A percentile compares a stretch with the other conserved stretches of the same genome.
phyloP scores from a whole-genome alignment of 1,140 invertebrate species.

The Centruroides sculpturatus region DNA sequence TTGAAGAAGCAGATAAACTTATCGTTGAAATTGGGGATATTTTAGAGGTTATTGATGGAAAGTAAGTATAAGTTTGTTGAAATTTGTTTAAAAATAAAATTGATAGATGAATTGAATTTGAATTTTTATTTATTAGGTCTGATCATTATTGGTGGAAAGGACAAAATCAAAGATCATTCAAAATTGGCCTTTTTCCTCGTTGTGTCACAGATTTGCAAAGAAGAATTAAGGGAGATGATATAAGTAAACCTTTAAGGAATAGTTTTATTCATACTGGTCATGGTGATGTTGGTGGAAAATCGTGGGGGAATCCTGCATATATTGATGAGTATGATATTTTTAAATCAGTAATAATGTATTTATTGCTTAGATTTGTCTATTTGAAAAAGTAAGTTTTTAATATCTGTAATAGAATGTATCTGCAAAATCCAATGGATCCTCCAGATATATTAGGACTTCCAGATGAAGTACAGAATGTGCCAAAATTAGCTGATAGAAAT shows the following conservation, averaged over 20 bases:
- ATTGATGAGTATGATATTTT: conserved; percentile 49
- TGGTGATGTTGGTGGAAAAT: conserved; percentile 45
- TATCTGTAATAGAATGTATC: conserved; percentile 40
- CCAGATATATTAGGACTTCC: conserved; percentile 49
- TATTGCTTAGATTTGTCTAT: not conserved
- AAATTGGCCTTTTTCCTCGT: conserved; percentile 56
- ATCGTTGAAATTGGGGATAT: conserved; percentile 64
- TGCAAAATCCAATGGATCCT: conserved; percentile 68
- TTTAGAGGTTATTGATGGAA: conserved; percentile 84
- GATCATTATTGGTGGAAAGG: conserved; percentile 87
- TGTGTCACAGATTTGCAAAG: conserved; percentile 49
- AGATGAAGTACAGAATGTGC: conserved; percentile 17
- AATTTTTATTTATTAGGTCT: not conserved
- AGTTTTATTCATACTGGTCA: conserved; percentile 71
- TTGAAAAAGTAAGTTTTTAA: not conserved
- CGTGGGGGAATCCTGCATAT: conserved; percentile 68
- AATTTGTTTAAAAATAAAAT: not conserved
- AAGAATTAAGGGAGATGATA: conserved; percentile 39
- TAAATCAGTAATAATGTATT: not conserved
- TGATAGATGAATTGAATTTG: not conserved
- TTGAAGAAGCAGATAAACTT: conserved; percentile 47
- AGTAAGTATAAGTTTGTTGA: conserved; percentile 23
- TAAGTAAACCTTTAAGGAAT: conserved; percentile 59
- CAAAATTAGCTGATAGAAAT: conserved; percentile 24
- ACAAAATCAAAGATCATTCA: conserved; percentile 77